Evolutionary conservation across 1,140 invertebrate genomes (phyloP).

Genomic region (Tetragnatha versicolor): DNA sequence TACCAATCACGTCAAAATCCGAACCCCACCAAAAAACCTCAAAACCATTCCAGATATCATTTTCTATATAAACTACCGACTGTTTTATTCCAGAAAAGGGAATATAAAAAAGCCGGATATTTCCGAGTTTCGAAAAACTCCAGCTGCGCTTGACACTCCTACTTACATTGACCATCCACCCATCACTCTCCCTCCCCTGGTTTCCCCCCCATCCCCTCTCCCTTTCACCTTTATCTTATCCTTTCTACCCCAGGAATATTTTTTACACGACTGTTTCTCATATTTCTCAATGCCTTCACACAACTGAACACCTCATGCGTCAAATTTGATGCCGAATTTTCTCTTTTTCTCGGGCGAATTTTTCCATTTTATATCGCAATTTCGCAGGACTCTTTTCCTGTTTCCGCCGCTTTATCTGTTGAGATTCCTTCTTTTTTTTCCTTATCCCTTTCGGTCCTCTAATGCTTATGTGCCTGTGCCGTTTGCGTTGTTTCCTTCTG

Average conservation of each 20-base stretch:
- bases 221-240: constrained; percentile 13
- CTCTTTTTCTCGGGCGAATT: neutral
- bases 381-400: constrained; percentile 2
- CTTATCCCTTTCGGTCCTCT: no score
- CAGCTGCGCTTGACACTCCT: constrained; percentile 39
- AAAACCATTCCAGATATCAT: neutral
- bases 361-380: neutral
- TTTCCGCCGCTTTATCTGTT: neutral
- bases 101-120: neutral
- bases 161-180: constrained; percentile 19
- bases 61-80: neutral
- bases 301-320: constrained; percentile 49
- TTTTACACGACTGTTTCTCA: constrained; percentile 17
- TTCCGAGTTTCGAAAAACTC: constrained; percentile 1
- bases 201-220: neutral
- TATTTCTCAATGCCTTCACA: constrained; percentile 31
- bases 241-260: constrained; percentile 2
- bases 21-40: neutral
- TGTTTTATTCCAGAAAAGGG: constrained; percentile 9
- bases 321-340: constrained; percentile 39
- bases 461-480: no score
- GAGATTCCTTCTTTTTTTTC: no score
- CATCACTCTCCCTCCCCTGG: constrained; percentile 5
- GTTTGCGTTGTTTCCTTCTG: no score
- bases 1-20: neutral